phyloP scores from a whole-genome alignment of 2,113 vertebrate species.

The Daubentonia madagascariensis region DNA sequence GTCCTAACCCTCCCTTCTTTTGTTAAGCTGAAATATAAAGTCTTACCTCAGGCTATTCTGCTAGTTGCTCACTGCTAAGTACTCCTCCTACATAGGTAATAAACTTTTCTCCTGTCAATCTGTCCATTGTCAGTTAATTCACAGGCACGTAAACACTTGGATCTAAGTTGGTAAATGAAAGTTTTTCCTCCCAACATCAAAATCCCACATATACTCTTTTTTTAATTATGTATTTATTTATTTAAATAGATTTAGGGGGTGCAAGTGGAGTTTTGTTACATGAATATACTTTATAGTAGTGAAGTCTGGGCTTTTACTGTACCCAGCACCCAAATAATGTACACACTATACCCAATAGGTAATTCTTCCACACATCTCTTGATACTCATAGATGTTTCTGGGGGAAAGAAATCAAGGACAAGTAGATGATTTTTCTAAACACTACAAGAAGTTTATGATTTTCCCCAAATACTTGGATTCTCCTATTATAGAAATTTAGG shows the following conservation, averaged over 20 bases:
- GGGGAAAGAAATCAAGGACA: background rate
- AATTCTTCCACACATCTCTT: background rate
- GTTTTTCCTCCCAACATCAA: background rate
- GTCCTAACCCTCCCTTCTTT: background rate
- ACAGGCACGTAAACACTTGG: background rate
- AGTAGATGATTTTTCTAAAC: background rate
- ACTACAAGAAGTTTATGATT: background rate
- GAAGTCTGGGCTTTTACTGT: too few species aligned
- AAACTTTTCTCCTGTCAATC: background rate
- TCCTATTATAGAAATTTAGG: background rate
- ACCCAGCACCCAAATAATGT: too few species aligned
- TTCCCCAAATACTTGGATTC: background rate
- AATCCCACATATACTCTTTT: background rate
- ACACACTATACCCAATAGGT: too few species aligned
- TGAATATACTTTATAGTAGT: too few species aligned
- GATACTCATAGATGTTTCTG: background rate
- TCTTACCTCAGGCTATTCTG: background rate
- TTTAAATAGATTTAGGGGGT: too few species aligned
- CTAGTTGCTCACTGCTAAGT: background rate
- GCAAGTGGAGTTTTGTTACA: too few species aligned
- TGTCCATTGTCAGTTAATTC: background rate
- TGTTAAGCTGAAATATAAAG: background rate
- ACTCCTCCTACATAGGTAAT: background rate
- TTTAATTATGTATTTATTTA: too few species aligned
- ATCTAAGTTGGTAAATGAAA: background rate